Evolutionary conservation across 2,888 invertebrate species (phyloP).

Genomic region (Smittia sp.): DNA sequence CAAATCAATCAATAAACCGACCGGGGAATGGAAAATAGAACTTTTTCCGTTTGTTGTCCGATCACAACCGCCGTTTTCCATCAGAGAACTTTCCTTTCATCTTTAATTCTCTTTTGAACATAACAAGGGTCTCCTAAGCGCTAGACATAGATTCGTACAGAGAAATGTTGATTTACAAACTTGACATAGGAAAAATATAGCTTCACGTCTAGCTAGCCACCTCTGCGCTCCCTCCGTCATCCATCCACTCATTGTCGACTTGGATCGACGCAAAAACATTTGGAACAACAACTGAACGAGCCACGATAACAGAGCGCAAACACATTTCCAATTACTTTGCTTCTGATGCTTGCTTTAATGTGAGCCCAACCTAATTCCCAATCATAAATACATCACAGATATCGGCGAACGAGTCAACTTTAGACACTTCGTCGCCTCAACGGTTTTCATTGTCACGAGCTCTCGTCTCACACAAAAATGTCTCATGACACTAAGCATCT

Average conservation of each 20-base stretch:
- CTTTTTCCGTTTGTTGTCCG: no score
- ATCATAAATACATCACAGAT: conserved; percentile 33
- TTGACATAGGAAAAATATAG: no score
- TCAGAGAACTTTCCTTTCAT: no score
- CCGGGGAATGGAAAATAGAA: no score
- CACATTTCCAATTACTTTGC: conserved; percentile 9
- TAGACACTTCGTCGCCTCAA: conserved; percentile 36
- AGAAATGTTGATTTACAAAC: no score
- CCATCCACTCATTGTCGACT: not conserved
- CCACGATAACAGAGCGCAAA: not conserved
- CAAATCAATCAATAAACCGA: no score
- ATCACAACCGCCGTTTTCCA: no score
- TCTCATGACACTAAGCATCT: conserved; percentile 24
- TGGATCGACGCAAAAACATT: not conserved
- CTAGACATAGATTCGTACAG: no score
- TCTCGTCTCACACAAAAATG: not conserved
- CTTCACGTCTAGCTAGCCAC: no score
- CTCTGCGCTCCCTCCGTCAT: no score
- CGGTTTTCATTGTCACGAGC: conserved; percentile 35
- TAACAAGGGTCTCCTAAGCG: no score
- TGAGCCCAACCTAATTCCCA: conserved; percentile 6
- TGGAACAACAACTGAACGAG: not conserved
- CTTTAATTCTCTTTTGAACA: no score
- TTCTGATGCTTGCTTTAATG: not conserved
- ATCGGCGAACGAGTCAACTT: not conserved